Evolutionary conservation across 1,140 invertebrate genomes (phyloP).

Genomic region (fruit fly (Drosophila melanogaster)): Release_6_plus_ISO1_MT NT_037436.4:820001-820500

Average conservation of each 20-base stretch:
- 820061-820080: constrained; percentile 11
- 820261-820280: constrained; percentile 50
- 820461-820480: neutral
- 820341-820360: constrained; percentile 18
- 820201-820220: constrained; percentile 74
- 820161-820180: constrained; percentile 25
- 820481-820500: too few relatives aligned
- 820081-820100: constrained; percentile 44
- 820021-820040: constrained; percentile 52
- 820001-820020: constrained; percentile 44
- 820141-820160: constrained; percentile 73
- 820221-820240: constrained; percentile 10
- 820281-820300: constrained; percentile 81
- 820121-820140: constrained; percentile 62
- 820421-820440: constrained; percentile 74
- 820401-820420: constrained; percentile 44
- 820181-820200: constrained; percentile 58
- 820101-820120: constrained; percentile 36
- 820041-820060: constrained; percentile 8
- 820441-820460: constrained; percentile 16
- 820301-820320: constrained; percentile 70
- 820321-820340: constrained; percentile 20
- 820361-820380: constrained; percentile 66
- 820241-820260: too few relatives aligned
- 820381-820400: constrained; percentile 79